A percentile compares a stretch with the other conserved stretches of the same genome.
These are phyloP conservation scores for Apodemia hepburni DNA, from an alignment of 2,888 invertebrate species.

Conservation along the genomic window DNA sequence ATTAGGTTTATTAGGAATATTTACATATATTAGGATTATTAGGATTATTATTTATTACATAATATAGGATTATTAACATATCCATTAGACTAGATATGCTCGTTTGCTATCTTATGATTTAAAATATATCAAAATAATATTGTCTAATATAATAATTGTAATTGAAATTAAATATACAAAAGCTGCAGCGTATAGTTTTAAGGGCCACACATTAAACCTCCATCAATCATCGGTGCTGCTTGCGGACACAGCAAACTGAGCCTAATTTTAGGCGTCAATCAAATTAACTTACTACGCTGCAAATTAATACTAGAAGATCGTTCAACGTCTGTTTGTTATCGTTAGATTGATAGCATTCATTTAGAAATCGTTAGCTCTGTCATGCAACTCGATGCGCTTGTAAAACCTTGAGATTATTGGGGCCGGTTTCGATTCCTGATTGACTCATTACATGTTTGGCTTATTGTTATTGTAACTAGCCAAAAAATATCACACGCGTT, in stretches of 20 bases:
- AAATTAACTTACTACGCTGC: slow-evolving; percentile 45
- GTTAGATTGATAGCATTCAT: neutral
- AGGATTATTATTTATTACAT: too few species aligned
- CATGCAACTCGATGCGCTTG: neutral
- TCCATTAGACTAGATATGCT: too few species aligned
- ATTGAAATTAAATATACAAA: too few species aligned
- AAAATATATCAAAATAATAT: too few species aligned
- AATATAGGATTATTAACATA: too few species aligned
- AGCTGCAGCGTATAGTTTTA: slow-evolving; percentile 21
- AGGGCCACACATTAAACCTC: slow-evolving; percentile 42
- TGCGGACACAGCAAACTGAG: slow-evolving; percentile 57
- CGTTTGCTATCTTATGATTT: too few species aligned
- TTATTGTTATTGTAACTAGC: too few species aligned
- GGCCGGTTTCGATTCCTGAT: neutral
- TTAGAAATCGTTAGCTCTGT: neutral
- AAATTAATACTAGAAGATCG: slow-evolving; percentile 30
- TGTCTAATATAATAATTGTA: too few species aligned
- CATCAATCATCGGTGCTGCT: slow-evolving; percentile 60
- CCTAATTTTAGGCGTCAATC: slow-evolving; percentile 53
- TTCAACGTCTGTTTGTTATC: slow-evolving; percentile 2
- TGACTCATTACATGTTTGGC: too few species aligned
- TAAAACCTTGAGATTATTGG: neutral
- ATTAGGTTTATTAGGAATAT: too few species aligned
- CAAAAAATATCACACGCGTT: too few species aligned
- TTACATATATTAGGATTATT: too few species aligned